These are phyloP conservation scores for Delphinapterus leucas DNA, from an alignment of 2,113 vertebrate genomes.

Conservation along the genomic window DNA sequence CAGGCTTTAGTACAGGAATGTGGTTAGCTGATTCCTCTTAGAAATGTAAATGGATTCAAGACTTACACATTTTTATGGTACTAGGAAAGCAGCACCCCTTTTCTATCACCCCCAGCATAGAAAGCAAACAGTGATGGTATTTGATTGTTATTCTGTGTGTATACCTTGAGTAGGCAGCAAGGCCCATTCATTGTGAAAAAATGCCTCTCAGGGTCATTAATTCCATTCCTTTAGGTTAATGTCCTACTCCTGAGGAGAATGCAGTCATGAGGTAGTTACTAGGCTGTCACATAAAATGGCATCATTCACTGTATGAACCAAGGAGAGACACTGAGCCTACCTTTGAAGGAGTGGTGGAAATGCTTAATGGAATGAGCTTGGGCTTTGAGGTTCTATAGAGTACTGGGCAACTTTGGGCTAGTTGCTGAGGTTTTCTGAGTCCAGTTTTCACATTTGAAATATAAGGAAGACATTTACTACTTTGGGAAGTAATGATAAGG, in stretches of 20 bases:
- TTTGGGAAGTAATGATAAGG: background rate
- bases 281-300: background rate
- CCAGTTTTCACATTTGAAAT: background rate
- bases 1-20: background rate
- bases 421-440: background rate
- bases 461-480: background rate
- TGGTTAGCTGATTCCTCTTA: constrained; percentile 14
- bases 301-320: background rate
- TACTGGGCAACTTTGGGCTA: background rate
- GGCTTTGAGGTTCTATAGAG: background rate
- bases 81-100: background rate
- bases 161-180: background rate
- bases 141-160: background rate
- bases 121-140: background rate
- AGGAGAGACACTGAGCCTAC: background rate
- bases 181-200: background rate
- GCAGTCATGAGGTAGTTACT: background rate
- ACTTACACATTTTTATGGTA: background rate
- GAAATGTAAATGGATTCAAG: constrained; percentile 46
- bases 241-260: background rate
- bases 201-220: background rate
- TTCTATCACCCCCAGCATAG: background rate
- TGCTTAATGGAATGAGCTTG: background rate
- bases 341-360: background rate
- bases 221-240: background rate